A percentile compares a stretch with the other conserved stretches of the same genome.
These are phyloP conservation scores for Scaptomyza reducta DNA, from an alignment of 2,888 invertebrate genomes.

Conservation along the genomic window DNA sequence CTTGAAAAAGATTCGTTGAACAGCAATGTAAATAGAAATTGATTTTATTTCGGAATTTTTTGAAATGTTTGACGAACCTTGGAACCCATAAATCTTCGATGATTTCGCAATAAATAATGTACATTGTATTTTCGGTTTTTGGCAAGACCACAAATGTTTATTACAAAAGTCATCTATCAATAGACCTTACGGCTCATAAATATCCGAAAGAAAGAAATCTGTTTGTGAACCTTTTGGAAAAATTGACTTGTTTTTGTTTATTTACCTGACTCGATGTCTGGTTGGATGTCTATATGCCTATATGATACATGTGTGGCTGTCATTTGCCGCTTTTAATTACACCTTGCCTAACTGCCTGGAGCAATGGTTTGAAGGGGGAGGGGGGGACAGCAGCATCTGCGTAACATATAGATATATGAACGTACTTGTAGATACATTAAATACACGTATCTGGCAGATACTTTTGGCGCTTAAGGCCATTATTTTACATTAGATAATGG, in stretches of 20 bases:
- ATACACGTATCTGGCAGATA: constrained; percentile 52
- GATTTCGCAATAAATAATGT: background rate
- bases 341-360: constrained; percentile 33
- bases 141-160: constrained; percentile 44
- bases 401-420: constrained; percentile 6
- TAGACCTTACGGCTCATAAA: constrained; percentile 35
- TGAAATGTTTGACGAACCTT: constrained; percentile 19
- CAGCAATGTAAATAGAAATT: constrained; percentile 21
- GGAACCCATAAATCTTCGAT: constrained; percentile 26
- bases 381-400: constrained; percentile 8
- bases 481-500: constrained; percentile 61
- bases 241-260: constrained; percentile 13
- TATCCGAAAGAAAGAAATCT: constrained; percentile 24
- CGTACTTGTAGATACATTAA: constrained; percentile 39
- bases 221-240: constrained; percentile 18
- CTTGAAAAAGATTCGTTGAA: background rate
- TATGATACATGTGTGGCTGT: constrained; percentile 64
- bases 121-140: background rate
- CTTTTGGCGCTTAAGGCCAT: constrained; percentile 57
- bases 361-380: background rate
- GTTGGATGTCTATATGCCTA: constrained; percentile 47
- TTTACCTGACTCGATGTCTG: constrained; percentile 50
- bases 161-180: constrained; percentile 58
- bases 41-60: background rate
- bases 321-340: constrained; percentile 76